phyloP scores from a whole-genome alignment of 2,113 vertebrate species.

The Dolichallabes microphthalmus region DNA sequence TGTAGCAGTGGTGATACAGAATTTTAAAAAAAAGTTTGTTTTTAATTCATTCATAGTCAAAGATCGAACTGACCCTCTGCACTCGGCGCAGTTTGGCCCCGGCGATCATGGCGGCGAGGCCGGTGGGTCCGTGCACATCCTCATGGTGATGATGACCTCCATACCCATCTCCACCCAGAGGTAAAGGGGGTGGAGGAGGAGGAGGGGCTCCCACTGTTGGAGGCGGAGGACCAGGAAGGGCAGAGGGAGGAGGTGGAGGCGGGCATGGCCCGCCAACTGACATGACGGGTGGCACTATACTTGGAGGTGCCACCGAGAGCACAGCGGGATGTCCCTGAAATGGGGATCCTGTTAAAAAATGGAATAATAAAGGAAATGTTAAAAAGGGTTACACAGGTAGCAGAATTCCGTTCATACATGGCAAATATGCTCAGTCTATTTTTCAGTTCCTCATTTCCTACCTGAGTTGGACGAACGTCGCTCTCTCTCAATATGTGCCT shows the following conservation, averaged over 20 bases:
- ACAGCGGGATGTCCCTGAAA: slow-evolving; percentile 85
- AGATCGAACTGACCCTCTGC: slow-evolving; percentile 80
- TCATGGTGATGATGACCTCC: slow-evolving; percentile 69
- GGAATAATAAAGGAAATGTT: background rate
- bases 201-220: slow-evolving; percentile 78
- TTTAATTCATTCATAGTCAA: background rate
- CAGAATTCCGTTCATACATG: background rate
- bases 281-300: slow-evolving; percentile 68
- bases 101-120: slow-evolving; percentile 92
- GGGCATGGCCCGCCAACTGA: slow-evolving; percentile 75
- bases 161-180: slow-evolving; percentile 65
- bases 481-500: slow-evolving; percentile 89
- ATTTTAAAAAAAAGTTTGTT: background rate
- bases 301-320: slow-evolving; percentile 72
- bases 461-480: slow-evolving; percentile 93
- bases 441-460: slow-evolving; percentile 53
- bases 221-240: slow-evolving; percentile 84
- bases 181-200: slow-evolving; percentile 82
- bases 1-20: background rate
- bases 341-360: slow-evolving; percentile 77
- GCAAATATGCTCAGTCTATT: background rate
- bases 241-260: slow-evolving; percentile 83
- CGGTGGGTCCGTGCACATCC: slow-evolving; percentile 75
- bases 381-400: background rate
- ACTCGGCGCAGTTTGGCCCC: slow-evolving; percentile 96